phyloP scores from a whole-genome alignment of 2,113 vertebrate species.

The Percina caprodes region DNA sequence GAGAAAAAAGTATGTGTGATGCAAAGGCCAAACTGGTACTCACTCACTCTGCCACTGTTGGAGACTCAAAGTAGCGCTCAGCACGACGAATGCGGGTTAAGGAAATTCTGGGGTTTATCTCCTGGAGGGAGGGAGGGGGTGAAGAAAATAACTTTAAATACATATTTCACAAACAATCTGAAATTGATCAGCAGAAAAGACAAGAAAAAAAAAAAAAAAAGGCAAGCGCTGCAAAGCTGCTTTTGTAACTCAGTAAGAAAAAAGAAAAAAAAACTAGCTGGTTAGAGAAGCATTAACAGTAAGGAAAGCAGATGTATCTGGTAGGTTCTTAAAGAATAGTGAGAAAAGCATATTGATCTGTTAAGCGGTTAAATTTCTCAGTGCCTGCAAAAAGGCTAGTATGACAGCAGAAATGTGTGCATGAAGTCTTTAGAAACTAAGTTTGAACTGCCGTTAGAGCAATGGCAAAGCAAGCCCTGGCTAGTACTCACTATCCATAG shows the following conservation, averaged over 20 bases:
- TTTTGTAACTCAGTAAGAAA: neutral
- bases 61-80: conserved; percentile 88
- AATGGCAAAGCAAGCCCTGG: conserved; percentile 22
- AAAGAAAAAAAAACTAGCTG: neutral
- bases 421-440: conserved; percentile 13
- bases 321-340: neutral
- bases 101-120: conserved; percentile 89
- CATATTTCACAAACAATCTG: neutral
- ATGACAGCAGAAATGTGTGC: neutral
- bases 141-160: conserved; percentile 23
- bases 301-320: neutral
- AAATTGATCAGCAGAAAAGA: neutral
- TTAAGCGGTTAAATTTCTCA: neutral
- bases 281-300: neutral
- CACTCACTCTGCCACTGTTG: conserved; percentile 88
- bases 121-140: no score
- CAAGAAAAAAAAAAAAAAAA: neutral
- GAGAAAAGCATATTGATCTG: neutral
- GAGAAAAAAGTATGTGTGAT: neutral
- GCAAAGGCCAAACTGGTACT: conserved; percentile 2
- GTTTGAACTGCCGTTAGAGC: conserved; percentile 4
- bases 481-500: conserved; percentile 96
- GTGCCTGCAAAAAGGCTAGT: conserved; percentile 1
- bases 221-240: conserved; percentile 26
- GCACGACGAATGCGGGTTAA: conserved; percentile 91